Evolutionary conservation across 2,113 vertebrate genomes (phyloP), one percentile per base, ranked within the genome.

Genomic region (Poeciliopsis prolifica): DNA sequence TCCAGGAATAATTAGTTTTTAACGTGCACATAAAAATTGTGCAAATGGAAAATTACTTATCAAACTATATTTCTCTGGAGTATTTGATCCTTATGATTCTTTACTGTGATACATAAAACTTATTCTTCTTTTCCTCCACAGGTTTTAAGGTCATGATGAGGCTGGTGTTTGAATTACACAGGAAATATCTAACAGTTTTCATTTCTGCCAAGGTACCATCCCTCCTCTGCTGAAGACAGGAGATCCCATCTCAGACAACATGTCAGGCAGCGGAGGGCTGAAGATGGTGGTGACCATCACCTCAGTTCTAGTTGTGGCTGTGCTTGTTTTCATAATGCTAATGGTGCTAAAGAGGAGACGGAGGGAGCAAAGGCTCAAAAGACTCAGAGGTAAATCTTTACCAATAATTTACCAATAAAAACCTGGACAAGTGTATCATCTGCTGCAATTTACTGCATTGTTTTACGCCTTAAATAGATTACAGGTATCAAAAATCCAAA

Each of bases 271-370:
- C 3, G 95, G 96, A 67, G 97, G 97, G 19, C 95, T 99, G 65
- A 99, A 99, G 93, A 98, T 99, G 97, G 95, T 99, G 93, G 97
- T 99, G 92, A 98, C 98, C 86, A 95, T 99, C 88, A 98, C 97
- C 82, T 97, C 96, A 58, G 94, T 99, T 90, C 89, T 99, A 83
- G 95, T 99, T 68, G 97, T 96, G 3, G 95, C 96, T 58, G 90
- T 97, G 17, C 92, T 98, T 90, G 96, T 98, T 58, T 98, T 97
- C 35, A 97, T 96, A 70, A 95, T 98, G 88, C 95, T 99, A 19
- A 94, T 99, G 91, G 91, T 98, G 10, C 93, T 99, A 68, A 93
- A 97, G 88, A 95, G 98, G 77, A 95, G 98, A 77, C 90, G 98
- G 81, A 95, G 97, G 83, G 97, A 99, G 83, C 98, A 99, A 91